These are phyloP conservation scores for Margarornis squamiger DNA, from an alignment of 2,797 vertebrate species.

Conservation along the genomic window DNA sequence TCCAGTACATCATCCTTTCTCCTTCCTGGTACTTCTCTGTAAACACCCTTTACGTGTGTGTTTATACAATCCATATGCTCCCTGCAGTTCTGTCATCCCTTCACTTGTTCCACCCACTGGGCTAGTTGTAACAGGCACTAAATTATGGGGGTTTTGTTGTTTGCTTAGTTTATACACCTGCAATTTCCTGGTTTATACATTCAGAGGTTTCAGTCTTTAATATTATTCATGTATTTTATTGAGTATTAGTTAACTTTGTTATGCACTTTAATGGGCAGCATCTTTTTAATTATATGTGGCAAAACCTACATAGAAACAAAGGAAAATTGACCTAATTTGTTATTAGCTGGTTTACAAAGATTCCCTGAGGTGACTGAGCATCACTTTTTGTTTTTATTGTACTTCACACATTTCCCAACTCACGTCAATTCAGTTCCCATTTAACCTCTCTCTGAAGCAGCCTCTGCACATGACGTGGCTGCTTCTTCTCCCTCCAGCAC, in stretches of 20 bases:
- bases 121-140: neutral
- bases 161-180: constrained; percentile 29
- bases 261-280: neutral
- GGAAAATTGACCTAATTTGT: constrained; percentile 29
- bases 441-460: neutral
- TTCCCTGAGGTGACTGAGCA: neutral
- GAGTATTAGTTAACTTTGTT: neutral
- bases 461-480: fast-evolving
- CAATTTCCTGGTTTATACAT: constrained; percentile 29
- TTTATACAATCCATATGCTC: neutral
- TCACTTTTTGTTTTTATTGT: neutral
- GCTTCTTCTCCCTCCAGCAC: neutral
- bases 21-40: neutral
- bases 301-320: constrained; percentile 24
- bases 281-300: constrained; percentile 14
- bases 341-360: neutral
- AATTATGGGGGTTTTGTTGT: neutral
- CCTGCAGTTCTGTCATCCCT: neutral
- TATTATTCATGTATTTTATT: constrained; percentile 42
- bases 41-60: neutral
- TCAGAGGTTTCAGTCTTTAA: constrained; percentile 33
- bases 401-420: neutral
- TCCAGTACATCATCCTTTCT: neutral
- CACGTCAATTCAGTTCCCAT: neutral
- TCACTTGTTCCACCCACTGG: neutral